Conservation (phyloP, 2,888 invertebrate genomes). For the Cerceris ruficornis region DNA sequence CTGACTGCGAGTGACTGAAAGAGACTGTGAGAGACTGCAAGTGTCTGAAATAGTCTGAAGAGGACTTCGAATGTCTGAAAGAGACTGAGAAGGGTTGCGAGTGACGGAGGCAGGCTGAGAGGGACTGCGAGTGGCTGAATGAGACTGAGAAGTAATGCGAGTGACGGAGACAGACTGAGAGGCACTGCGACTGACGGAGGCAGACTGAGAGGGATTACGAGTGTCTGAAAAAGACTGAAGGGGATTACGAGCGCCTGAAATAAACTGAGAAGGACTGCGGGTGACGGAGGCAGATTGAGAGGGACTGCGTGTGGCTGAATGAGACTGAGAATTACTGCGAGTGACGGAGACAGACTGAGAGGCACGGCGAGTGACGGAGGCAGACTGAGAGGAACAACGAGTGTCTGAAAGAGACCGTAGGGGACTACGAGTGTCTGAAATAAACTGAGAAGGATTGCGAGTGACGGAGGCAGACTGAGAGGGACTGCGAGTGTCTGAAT, state of each 20-base stretch:
- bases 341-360: too few relatives aligned
- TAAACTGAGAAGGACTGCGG: too few relatives aligned
- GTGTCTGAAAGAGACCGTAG: too few relatives aligned
- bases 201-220: not conserved
- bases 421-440: too few relatives aligned
- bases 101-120: not conserved
- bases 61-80: too few relatives aligned
- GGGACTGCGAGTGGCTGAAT: not conserved
- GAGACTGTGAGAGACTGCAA: too few relatives aligned
- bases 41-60: too few relatives aligned
- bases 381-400: not conserved
- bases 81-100: not conserved
- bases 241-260: too few relatives aligned
- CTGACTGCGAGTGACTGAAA: not conserved
- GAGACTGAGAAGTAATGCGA: not conserved
- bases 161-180: not conserved
- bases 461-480: not conserved
- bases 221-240: too few relatives aligned
- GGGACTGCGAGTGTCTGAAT: not conserved
- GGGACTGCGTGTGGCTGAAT: too few relatives aligned
- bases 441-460: not conserved
- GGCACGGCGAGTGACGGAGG: not conserved
- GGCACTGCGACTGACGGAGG: slow-evolving; percentile 8
- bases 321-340: too few relatives aligned
- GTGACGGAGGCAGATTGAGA: too few relatives aligned